phyloP scores from a whole-genome alignment of 2,888 invertebrate genomes.

The Habroteleia sp. region DNA sequence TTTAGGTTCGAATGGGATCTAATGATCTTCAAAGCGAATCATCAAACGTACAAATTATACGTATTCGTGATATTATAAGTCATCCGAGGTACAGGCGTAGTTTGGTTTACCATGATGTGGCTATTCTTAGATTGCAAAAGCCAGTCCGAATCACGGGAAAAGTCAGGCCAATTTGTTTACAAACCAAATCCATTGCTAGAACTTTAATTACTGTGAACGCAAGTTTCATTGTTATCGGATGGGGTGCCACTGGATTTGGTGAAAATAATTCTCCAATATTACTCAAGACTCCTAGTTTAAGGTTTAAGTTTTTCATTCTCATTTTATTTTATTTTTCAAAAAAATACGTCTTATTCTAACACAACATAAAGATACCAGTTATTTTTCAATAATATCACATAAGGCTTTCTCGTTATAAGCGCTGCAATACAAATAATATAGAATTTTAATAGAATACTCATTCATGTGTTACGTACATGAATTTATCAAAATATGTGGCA shows the following conservation, averaged over 20 bases:
- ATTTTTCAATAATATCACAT: too few relatives aligned
- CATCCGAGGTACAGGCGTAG: conserved; percentile 73
- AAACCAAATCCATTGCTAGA: conserved; percentile 68
- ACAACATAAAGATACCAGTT: background rate
- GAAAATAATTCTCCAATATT: conserved; percentile 62
- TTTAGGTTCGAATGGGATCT: conserved; percentile 74
- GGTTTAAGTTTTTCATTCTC: conserved; percentile 56
- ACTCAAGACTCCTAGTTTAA: conserved; percentile 71
- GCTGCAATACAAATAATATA: too few relatives aligned
- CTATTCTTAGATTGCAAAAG: conserved; percentile 69
- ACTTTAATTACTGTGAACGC: conserved; percentile 45
- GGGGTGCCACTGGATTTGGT: conserved; percentile 69
- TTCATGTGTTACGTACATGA: too few relatives aligned
- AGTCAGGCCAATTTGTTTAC: conserved; percentile 73
- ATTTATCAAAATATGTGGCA: too few relatives aligned
- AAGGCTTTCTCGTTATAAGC: too few relatives aligned
- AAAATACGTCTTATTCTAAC: too few relatives aligned
- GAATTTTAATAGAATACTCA: too few relatives aligned
- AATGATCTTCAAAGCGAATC: conserved; percentile 62
- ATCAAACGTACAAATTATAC: conserved; percentile 67
- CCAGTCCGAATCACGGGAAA: conserved; percentile 64
- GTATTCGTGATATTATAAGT: conserved; percentile 65
- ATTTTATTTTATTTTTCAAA: background rate
- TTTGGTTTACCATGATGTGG: conserved; percentile 73
- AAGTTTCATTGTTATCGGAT: conserved; percentile 72